Evolutionary conservation across 2,113 vertebrate species (phyloP), one percentile per base, ranked within the genome.

Genomic region (Mirounga angustirostris): DNA sequence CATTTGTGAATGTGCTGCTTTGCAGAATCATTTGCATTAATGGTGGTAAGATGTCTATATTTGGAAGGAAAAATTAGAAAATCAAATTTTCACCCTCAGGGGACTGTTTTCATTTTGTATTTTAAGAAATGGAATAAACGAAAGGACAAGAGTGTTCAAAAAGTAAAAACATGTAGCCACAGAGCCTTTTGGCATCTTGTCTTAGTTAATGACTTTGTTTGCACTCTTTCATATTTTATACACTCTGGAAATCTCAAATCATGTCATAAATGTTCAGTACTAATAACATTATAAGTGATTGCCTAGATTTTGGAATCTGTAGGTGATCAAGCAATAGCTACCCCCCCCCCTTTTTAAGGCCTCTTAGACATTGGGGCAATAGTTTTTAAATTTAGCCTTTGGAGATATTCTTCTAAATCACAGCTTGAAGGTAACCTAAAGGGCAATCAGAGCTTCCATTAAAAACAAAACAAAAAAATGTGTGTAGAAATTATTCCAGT

Each of bases 51-150:
- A 84, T 96, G 80, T 92, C 56, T 98, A 97, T 96, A 97, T 98
- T 96, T 98, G 94, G 92, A 96, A 96, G 46, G 74, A 95, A 91
- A 84, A 94, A 81, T 85, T 96, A 85, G 89, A 96, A 95, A 91
- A 98, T 95, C 0, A 58, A 92, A 94, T 85, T 93, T 95, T 46
- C 7, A 86, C 30, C 85, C 84, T 71, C 28, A 26, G 76, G 96
- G 87, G 50, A 73, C 89, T 93, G 14, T 86, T 97, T 98, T 96
- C 58, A 96, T 79, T 81, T 18, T 67, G n/a, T 92, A 71, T 78
- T 95, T 83, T 81, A 67, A 50, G 63, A 95, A 89, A 91, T 58
- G 54, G 61, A 58, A 79, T 81, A 94, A 95, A 59, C 2, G 40
- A 61, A 97, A 83, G 36, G 76, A 95, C 46, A 84, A 73, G 22